A percentile compares a stretch with the other conserved stretches of the same genome.
These are phyloP conservation scores for Platerodrilus igneus DNA, from an alignment of 2,888 invertebrate species.

Conservation along the genomic window DNA sequence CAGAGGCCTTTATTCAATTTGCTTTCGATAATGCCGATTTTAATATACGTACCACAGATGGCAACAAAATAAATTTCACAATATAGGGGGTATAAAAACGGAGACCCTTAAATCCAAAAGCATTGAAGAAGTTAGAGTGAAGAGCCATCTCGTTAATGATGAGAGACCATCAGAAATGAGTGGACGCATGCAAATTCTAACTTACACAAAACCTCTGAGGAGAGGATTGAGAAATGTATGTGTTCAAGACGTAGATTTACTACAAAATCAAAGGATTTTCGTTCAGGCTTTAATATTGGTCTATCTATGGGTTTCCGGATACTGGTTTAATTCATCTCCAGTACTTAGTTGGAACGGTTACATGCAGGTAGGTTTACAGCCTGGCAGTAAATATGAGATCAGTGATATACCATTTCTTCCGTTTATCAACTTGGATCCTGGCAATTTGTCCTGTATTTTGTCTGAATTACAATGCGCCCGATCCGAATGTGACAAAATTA, in stretches of 20 bases:
- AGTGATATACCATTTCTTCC: conserved; percentile 6
- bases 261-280: conserved; percentile 3
- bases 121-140: conserved; percentile 7
- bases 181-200: conserved; percentile 6
- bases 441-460: conserved; percentile 6
- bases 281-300: conserved; percentile 5
- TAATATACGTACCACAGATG: conserved; percentile 7
- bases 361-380: conserved; percentile 6
- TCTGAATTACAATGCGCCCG: conserved; percentile 5
- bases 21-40: conserved; percentile 6
- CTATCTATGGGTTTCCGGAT: conserved; percentile 8
- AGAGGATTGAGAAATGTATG: conserved; percentile 3
- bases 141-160: conserved; percentile 1
- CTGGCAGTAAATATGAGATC: conserved; percentile 7
- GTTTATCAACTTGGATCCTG: conserved; percentile 7
- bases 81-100: conserved; percentile 7
- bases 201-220: conserved; percentile 4
- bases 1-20: conserved; percentile 4
- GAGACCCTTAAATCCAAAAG: conserved; percentile 3
- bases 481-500: conserved; percentile 7
- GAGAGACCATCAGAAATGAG: conserved; percentile 6
- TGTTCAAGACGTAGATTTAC: conserved; percentile 6
- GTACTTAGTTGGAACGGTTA: conserved; percentile 7
- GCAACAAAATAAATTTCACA: conserved; percentile 5
- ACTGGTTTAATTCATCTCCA: conserved; percentile 6